phyloP scores from a whole-genome alignment of 2,113 vertebrate species.

The Lagopus muta region DNA sequence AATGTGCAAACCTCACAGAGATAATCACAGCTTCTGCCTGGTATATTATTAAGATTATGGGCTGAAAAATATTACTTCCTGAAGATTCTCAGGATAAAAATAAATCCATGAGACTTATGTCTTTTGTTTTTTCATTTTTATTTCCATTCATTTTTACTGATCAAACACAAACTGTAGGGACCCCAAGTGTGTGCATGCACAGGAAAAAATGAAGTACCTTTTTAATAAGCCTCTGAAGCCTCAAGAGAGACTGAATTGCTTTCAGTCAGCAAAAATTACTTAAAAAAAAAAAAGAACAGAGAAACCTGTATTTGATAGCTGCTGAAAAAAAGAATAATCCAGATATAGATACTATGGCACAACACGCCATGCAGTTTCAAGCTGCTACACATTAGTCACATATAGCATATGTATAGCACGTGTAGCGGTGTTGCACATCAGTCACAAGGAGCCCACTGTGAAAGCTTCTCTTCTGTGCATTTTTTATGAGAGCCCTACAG shows the following conservation, averaged over 20 bases:
- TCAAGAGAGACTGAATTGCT: constrained; percentile 25
- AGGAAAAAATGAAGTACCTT: constrained; percentile 60
- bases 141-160: constrained; percentile 54
- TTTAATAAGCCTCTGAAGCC: constrained; percentile 44
- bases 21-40: constrained; percentile 4
- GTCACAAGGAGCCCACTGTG: constrained; percentile 47
- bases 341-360: constrained; percentile 15
- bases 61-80: constrained; percentile 19
- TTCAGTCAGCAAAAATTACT: constrained; percentile 37
- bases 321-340: constrained; percentile 49
- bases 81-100: constrained; percentile 62
- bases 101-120: constrained; percentile 58
- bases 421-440: background rate
- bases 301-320: constrained; percentile 36
- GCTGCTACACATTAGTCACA: constrained; percentile 25
- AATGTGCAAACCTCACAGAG: background rate
- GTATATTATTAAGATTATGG: constrained; percentile 23
- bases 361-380: constrained; percentile 56
- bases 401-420: no score
- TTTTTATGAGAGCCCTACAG: background rate
- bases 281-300: constrained; percentile 18
- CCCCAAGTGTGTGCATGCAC: background rate
- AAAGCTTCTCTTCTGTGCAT: constrained; percentile 22
- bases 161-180: constrained; percentile 48
- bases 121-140: constrained; percentile 68